Evolutionary conservation across 2,113 vertebrate genomes (phyloP).

Genomic region (Platichthys flesus): DNA sequence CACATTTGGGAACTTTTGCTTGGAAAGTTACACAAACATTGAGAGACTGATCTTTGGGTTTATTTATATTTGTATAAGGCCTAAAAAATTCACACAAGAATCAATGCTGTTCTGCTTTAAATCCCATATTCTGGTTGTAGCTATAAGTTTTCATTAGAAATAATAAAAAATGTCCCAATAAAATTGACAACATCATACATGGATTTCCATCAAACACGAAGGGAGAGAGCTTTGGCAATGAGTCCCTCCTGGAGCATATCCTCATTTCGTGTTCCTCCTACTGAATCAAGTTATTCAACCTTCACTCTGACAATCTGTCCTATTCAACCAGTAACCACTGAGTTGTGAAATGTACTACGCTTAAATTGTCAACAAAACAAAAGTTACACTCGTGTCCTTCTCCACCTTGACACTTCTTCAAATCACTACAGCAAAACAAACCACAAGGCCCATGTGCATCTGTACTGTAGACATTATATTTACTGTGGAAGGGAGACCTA

Average conservation of each 20-base stretch:
- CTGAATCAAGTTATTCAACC: conserved; percentile 11
- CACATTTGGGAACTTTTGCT: no score
- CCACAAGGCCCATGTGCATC: conserved; percentile 1
- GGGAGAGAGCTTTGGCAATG: neutral
- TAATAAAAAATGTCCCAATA: neutral
- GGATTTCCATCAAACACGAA: neutral
- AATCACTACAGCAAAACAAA: conserved; percentile 10
- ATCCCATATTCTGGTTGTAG: neutral
- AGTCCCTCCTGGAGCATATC: neutral
- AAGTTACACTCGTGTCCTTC: neutral
- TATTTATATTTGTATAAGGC: no score
- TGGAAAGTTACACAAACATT: no score
- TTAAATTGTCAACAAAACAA: conserved; percentile 21
- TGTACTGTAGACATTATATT: conserved; percentile 36
- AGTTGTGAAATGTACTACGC: conserved; percentile 7
- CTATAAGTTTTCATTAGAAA: neutral
- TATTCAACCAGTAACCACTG: neutral
- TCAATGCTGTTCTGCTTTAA: neutral
- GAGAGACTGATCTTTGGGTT: no score
- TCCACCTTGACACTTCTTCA: conserved; percentile 11
- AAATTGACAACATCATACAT: conserved; percentile 4
- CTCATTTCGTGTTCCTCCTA: conserved; percentile 12
- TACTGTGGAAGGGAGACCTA: conserved; percentile 17
- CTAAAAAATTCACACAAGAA: no score
- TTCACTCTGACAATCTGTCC: conserved; percentile 19